Conservation (phyloP, 2,113 vertebrate species). For the human (Homo sapiens) region GRCh38 chr5:9365501-9366000, state of each 20-base stretch:
- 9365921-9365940: too few species aligned
- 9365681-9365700: not conserved
- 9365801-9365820: too few species aligned
- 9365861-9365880: not conserved
- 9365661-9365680: not conserved
- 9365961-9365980: not conserved
- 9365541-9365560: not conserved
- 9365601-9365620: not conserved
- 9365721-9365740: not conserved
- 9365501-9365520: not conserved
- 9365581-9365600: not conserved
- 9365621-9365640: not conserved
- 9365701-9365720: not conserved
- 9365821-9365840: not conserved
- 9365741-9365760: not conserved
- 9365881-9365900: not conserved
- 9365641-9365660: not conserved
- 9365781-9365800: not conserved
- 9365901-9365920: not conserved
- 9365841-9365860: not conserved
- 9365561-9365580: too few species aligned
- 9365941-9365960: not conserved
- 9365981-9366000: not conserved
- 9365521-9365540: not conserved
- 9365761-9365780: not conserved